Conservation (phyloP, 2,888 invertebrate species). For the Cosmorhoe ocellata region DNA sequence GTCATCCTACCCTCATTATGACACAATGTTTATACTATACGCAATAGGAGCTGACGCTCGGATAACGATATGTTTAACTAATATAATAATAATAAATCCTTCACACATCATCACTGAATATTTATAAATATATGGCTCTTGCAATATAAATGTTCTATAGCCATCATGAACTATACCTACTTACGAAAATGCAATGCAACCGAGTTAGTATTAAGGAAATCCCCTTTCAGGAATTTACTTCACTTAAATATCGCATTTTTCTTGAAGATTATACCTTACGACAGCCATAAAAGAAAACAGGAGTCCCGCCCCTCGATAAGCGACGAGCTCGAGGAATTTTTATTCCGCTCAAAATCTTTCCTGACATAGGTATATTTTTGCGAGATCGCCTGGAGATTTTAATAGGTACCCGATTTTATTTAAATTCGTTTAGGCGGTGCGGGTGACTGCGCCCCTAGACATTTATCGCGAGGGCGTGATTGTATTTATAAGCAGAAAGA, state of each 20-base stretch:
- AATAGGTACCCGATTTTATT: slow-evolving; percentile 76
- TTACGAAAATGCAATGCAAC: no score
- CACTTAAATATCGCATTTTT: slow-evolving; percentile 83
- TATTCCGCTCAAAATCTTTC: slow-evolving; percentile 80
- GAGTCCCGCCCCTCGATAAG: slow-evolving; percentile 77
- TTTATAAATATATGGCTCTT: no score
- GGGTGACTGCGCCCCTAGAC: slow-evolving; percentile 73
- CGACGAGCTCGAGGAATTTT: slow-evolving; percentile 80
- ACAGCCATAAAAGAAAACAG: slow-evolving; percentile 83
- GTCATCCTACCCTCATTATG: slow-evolving; percentile 56
- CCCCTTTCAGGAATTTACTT: slow-evolving; percentile 76
- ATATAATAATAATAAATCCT: slow-evolving; percentile 41
- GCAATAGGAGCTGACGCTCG: slow-evolving; percentile 48
- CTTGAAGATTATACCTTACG: slow-evolving; percentile 82
- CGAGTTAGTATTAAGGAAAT: slow-evolving; percentile 69
- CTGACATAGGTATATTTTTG: slow-evolving; percentile 81
- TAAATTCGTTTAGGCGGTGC: slow-evolving; percentile 78
- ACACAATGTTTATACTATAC: slow-evolving; percentile 67
- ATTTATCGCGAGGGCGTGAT: slow-evolving; percentile 77
- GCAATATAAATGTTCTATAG: no score
- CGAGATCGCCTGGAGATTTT: slow-evolving; percentile 78
- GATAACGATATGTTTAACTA: slow-evolving; percentile 60
- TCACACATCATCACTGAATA: slow-evolving; percentile 28
- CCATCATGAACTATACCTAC: no score
- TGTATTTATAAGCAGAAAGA: slow-evolving; percentile 70